Evolutionary conservation across 2,113 vertebrate genomes (phyloP).

Genomic region (Prionailurus bengalensis): DNA sequence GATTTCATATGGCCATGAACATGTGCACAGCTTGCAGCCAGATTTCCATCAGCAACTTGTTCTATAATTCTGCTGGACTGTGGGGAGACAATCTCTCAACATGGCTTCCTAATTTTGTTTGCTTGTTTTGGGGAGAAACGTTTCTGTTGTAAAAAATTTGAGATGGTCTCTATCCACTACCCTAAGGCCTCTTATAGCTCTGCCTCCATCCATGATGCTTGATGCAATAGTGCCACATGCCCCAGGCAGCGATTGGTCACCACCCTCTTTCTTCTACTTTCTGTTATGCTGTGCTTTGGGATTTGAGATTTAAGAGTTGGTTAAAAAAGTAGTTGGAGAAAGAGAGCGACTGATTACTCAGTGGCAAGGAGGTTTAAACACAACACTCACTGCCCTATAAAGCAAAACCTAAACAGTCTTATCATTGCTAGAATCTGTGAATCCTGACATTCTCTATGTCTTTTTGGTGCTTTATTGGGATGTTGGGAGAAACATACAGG

Average conservation of each 20-base stretch:
- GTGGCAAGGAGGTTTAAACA: neutral
- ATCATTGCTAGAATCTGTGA: neutral
- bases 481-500: neutral
- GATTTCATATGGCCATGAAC: neutral
- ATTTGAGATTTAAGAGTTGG: constrained; percentile 8
- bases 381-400: neutral
- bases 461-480: neutral
- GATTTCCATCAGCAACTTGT: neutral
- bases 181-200: neutral
- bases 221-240: neutral
- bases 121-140: neutral
- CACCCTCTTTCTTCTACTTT: neutral
- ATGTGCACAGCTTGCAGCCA: neutral
- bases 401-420: neutral
- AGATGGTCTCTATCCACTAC: neutral
- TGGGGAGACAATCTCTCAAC: neutral
- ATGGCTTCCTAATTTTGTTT: neutral
- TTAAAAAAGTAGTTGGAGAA: neutral
- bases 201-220: neutral
- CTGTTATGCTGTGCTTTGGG: neutral
- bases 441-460: neutral
- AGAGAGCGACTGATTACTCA: neutral
- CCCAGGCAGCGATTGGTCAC: neutral
- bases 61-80: neutral
- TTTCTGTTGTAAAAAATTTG: neutral